Evolutionary conservation across 2,113 vertebrate species (phyloP).

Genomic region (Microcebus tavaratra): DNA sequence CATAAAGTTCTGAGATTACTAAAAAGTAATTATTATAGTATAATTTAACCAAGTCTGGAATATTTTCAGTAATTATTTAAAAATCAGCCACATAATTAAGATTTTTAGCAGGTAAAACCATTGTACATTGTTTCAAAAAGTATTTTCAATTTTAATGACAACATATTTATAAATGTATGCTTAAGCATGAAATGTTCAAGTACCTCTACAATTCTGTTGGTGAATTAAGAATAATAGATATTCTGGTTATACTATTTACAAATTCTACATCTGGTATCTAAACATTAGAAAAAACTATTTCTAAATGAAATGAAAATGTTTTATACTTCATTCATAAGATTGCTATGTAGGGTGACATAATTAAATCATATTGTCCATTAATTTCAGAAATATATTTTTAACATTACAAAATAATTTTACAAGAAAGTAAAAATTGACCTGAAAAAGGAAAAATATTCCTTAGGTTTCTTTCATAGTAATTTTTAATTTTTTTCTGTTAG

Average conservation of each 20-base stretch:
- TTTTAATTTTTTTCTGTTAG: background rate
- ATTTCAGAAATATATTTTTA: conserved; percentile 4
- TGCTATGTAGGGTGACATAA: background rate
- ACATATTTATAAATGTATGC: background rate
- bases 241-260: background rate
- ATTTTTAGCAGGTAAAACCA: conserved; percentile 22
- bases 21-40: background rate
- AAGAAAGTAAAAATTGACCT: background rate
- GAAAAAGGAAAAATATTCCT: background rate
- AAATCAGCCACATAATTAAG: background rate
- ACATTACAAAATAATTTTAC: background rate
- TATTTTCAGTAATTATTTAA: background rate
- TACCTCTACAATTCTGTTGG: background rate
- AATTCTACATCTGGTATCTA: background rate
- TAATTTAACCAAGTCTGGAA: background rate
- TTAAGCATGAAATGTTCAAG: background rate
- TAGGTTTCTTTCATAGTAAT: background rate
- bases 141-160: conserved; percentile 34
- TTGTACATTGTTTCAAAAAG: background rate
- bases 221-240: background rate
- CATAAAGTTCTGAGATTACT: background rate
- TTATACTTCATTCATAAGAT: background rate
- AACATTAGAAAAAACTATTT: background rate
- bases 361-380: background rate
- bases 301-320: background rate